Base-by-base conservation (phyloP, 2,113 vertebrate species). In the Triplophysa tibetana region DNA sequence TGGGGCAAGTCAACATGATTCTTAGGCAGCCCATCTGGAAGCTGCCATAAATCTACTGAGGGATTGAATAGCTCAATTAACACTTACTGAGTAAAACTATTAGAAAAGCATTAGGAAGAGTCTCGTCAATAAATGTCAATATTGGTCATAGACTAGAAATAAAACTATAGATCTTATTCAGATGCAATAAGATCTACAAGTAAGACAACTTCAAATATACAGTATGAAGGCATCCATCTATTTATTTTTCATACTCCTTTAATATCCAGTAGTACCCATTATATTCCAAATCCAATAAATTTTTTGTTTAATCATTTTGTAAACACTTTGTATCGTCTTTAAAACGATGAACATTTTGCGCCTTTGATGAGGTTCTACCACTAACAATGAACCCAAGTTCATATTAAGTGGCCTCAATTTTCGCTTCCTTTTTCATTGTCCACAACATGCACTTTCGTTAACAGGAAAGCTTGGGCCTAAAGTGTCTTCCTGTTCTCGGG, bases 61-160 rank as follows among this genome's bases (percentile, higher is more conserved):
- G 88, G 90, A 91, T 89, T 78, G 84, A 79, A 54, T 87, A 88
- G 87, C 86, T 90, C 90, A 92, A 89, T 92, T 90, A 91, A 91
- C 85, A 90, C 88, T 81, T 64, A 70, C 82, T 78, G 74, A 87
- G 90, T 90, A 33, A 77, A 16, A 75, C 14, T 0, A 48, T 63
- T 75, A 75, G 58, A 23, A 75, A 63, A 11, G 41, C 38, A 75
- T 50, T 26, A 63, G 61, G 16, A 63, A 58, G 7, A 21, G 16
- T 19, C 48, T 38, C 6, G 6, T 45, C 43, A 45, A 45, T 45
- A 12, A 45, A 21, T 1, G 54, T 8, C 54, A 58, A 58, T 10
- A 16, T 9, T n/a, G 19, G 54, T n/a, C 54, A 58, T 16, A 17
- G 45, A 3, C 45, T 48, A 48, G 9, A 14, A 48, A 48, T 12